Evolutionary conservation across 2,888 invertebrate genomes (phyloP), one percentile per base, ranked within the genome.

Genomic region (Imbricaverruca yamaguchii): DNA sequence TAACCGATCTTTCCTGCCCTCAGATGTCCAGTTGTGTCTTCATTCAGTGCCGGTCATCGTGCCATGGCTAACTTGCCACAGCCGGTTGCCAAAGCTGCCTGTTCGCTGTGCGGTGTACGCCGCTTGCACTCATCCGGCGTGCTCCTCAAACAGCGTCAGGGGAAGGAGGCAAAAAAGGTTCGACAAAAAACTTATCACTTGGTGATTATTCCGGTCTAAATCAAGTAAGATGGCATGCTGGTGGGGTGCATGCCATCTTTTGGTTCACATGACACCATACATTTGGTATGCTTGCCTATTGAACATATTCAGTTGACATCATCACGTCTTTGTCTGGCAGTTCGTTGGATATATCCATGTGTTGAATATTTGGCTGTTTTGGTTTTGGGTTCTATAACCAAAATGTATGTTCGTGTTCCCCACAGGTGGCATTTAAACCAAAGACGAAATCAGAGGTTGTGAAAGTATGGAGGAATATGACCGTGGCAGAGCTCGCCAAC

Each of bases 381-480:
- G 8, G 63, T 18, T 15, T 13, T 13, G 63, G 23, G 81, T 59
- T 65, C 18, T 23, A 69, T 15, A 67, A 21, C 65, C 77, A 25
- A 56, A 81, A n/a, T 55, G 21, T 61, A n/a, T 53, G 25, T 56
- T 69, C 65, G 59, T 18, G 82, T 39, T 39, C 39, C 39, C 77
- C 79, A 61, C 74, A 18, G 80, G 18, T 61, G n/a, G 59, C 59
- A 53, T 23, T 82, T 77, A 65, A 83, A 80, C 82, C 83, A 81
- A 84, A 85, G 80, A 81, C 83, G 81, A 84, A 85, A 81, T 61
- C 81, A 4, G 81, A 83, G 3, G 87, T 92, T 1, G 88, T 94
- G 0, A 91, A 92, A 80, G 89, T 96, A 83, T 95, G 95, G 94
- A 88, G 90, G 79, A 91, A 93, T 85, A 96, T 96, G 91, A 94